These are phyloP conservation scores for Osmerus eperlanus DNA, from an alignment of 2,113 vertebrate genomes.

Conservation along the genomic window DNA sequence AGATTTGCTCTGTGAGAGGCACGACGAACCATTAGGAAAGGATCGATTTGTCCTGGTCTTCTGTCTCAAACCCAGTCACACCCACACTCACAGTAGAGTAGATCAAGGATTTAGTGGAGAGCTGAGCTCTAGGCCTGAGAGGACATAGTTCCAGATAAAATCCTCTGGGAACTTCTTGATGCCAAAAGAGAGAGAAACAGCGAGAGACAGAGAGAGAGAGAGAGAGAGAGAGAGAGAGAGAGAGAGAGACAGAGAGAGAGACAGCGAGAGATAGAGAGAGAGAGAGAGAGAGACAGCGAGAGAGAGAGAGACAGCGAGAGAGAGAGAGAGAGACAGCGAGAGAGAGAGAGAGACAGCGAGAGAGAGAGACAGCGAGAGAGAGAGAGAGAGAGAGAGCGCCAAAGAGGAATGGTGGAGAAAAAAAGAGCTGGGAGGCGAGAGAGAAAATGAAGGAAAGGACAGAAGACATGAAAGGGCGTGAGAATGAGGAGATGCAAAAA, in stretches of 20 bases:
- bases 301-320: no score
- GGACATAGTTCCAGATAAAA: slow-evolving; percentile 3
- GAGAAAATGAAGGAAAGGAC: neutral
- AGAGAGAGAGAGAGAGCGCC: no score
- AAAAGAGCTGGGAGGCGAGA: neutral
- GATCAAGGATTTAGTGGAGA: neutral
- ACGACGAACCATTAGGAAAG: no score
- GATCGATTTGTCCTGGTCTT: no score
- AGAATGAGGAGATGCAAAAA: neutral
- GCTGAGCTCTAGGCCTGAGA: neutral
- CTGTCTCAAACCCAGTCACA: neutral
- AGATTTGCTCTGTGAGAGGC: no score
- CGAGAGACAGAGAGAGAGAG: no score
- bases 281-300: no score
- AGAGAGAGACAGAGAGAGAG: no score
- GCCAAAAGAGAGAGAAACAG: no score
- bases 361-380: neutral
- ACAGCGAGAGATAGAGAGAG: no score
- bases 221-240: no score
- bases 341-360: neutral
- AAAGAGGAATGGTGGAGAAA: neutral
- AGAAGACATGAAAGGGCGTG: neutral
- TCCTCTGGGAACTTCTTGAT: neutral
- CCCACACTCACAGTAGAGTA: neutral
- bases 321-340: neutral